Base-by-base conservation (phyloP, 1,140 invertebrate species). In the Pogonus chalceus region DNA sequence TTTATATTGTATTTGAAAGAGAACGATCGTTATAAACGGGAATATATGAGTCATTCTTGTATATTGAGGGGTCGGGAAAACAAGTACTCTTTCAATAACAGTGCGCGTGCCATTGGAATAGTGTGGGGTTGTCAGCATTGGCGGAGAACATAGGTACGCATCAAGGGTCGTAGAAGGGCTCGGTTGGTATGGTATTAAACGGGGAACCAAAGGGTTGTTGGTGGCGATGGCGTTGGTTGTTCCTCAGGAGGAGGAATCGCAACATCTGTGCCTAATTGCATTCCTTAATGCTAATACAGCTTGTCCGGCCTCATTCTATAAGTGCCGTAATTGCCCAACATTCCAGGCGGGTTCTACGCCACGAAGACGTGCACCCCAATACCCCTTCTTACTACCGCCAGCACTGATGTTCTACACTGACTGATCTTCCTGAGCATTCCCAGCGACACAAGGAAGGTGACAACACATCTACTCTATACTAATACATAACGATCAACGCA, bases 271-370 rank as follows among this genome's bases (percentile, higher is more conserved):
- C 53, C 56, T 57, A 57, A 57, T 57, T 57, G 56, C 56, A 57
- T 57, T 57, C 56, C 56, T 57, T 51, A 35, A 55, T 57, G 52
- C 56, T 57, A 57, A 57, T 57, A 57, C 56, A 57, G 56, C 56
- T 43, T 57, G 56, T 57, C 56, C 56, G 52, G 43, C 35, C 46
- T 35, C 39, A 21, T 22, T 1, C 46, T 56, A 35, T 51, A 57
- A 57, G 56, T 57, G 56, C 26, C 48, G 56, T 57, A 57, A 57
- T 57, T 55, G 53, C 56, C 48, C 47, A 23, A 26, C 56, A 57
- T 57, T 57, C 56, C 56, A 55, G 21, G 37, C 54, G 18, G 16
- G 7, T 9, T 47, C 50, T 12, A 18, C 4, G 26, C 3, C 18
- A 12, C 37, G 18, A 43, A 9, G 9, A 43, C 9, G 9, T 9